phyloP scores from a whole-genome alignment of 1,140 invertebrate species.

The Trachymyrmex septentrionalis region DNA sequence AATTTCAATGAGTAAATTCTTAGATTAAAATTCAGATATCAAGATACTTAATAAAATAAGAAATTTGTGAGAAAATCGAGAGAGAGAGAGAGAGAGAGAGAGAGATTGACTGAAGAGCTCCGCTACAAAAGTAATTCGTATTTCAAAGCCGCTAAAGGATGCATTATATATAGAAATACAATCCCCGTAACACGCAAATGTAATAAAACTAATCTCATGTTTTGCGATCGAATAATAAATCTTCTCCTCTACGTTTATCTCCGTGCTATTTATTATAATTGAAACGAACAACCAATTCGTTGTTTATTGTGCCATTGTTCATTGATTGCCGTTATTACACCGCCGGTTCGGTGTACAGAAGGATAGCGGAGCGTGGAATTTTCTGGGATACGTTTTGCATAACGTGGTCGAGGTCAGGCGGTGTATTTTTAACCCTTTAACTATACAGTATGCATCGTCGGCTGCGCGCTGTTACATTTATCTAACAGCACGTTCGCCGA shows the following conservation, averaged over 20 bases:
- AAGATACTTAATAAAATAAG: neutral
- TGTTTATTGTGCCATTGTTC: constrained; percentile 53
- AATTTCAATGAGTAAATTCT: neutral
- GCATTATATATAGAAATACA: neutral
- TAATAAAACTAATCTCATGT: constrained; percentile 10
- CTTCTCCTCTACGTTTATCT: neutral
- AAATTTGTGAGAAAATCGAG: neutral
- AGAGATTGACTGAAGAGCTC: neutral
- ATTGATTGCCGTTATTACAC: constrained; percentile 55
- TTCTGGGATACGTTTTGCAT: constrained; percentile 60
- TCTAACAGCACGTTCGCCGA: neutral
- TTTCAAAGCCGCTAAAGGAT: neutral
- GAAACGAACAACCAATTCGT: constrained; percentile 31
- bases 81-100: neutral
- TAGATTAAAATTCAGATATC: neutral
- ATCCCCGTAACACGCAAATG: constrained; percentile 23
- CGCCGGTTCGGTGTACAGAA: neutral
- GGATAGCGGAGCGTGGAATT: constrained; percentile 16
- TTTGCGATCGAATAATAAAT: neutral
- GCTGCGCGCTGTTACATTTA: constrained; percentile 22
- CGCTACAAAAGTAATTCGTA: neutral
- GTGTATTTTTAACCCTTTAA: constrained; percentile 55
- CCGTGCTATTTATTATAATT: constrained; percentile 30
- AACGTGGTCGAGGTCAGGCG: constrained; percentile 59
- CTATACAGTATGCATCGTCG: constrained; percentile 24